Conservation (phyloP, 1,140 invertebrate genomes). For the Rhyzopertha dominica region DNA sequence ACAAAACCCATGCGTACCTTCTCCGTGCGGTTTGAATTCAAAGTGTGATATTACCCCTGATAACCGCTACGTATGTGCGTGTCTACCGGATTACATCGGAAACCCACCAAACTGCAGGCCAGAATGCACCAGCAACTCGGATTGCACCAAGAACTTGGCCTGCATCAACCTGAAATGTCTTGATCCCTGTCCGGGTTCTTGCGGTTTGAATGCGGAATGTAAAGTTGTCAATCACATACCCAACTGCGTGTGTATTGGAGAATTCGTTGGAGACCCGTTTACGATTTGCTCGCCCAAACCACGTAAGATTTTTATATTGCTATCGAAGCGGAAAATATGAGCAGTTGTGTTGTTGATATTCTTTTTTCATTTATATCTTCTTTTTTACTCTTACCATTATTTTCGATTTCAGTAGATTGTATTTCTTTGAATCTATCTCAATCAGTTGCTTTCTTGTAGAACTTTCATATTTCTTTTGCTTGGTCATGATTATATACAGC, state of each 20-base stretch:
- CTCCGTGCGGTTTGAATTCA: constrained; percentile 72
- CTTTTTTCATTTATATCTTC: too few species aligned
- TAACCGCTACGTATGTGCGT: constrained; percentile 57
- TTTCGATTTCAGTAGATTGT: too few species aligned
- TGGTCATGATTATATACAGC: too few species aligned
- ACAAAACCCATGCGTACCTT: constrained; percentile 62
- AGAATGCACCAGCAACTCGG: constrained; percentile 60
- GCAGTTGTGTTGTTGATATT: too few species aligned
- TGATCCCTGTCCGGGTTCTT: constrained; percentile 71
- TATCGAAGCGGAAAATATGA: too few species aligned
- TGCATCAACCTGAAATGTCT: constrained; percentile 61
- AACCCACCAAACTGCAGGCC: constrained; percentile 62
- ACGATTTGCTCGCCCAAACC: constrained; percentile 49
- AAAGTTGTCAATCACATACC: constrained; percentile 69
- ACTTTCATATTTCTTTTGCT: too few species aligned
- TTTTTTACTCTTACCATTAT: too few species aligned
- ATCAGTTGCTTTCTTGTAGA: too few species aligned
- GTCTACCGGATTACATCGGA: constrained; percentile 57
- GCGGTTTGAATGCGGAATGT: constrained; percentile 67
- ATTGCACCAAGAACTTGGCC: constrained; percentile 56
- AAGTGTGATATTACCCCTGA: constrained; percentile 56
- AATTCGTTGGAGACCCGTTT: constrained; percentile 69
- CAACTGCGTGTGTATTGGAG: constrained; percentile 61
- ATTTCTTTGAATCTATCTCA: too few species aligned
- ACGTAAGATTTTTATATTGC: constrained; percentile 51